Percentiles rank a stretch among this genome's conserved stretches.
These are phyloP conservation scores for Theretra japonica DNA, from an alignment of 2,888 invertebrate genomes.

Conservation along the genomic window DNA sequence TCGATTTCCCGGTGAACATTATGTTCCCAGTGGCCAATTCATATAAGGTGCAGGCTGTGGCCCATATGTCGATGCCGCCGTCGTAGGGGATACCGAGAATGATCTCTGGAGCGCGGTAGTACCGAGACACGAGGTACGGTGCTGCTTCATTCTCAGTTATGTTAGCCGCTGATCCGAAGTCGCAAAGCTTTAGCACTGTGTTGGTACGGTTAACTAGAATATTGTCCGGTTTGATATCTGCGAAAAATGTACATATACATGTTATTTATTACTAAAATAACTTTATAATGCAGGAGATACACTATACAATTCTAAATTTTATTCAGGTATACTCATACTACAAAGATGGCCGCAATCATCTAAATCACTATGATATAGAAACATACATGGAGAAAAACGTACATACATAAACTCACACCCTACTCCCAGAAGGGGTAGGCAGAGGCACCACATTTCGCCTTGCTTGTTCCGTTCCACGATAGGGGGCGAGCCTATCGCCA, in stretches of 20 bases:
- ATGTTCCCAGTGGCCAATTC: conserved; percentile 99
- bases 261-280: neutral
- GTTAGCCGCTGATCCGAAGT: conserved; percentile 98
- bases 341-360: no score
- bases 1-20: conserved; percentile 98
- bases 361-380: no score
- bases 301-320: no score
- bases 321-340: no score
- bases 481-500: no score
- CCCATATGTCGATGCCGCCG: conserved; percentile 99
- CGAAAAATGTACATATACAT: conserved; percentile 44
- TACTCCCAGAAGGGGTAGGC: no score
- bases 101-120: conserved; percentile 99
- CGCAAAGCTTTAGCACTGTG: conserved; percentile 97
- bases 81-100: conserved; percentile 98
- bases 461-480: no score
- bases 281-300: no score
- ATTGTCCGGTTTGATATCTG: conserved; percentile 99
- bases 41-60: conserved; percentile 98
- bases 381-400: no score
- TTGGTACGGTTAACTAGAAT: conserved; percentile 99
- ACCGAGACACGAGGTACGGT: conserved; percentile 98
- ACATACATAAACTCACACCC: no score
- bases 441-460: no score
- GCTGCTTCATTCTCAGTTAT: conserved; percentile 98